Conservation (phyloP, 2,797 vertebrate species). For the Tragopan temminckii region DNA sequence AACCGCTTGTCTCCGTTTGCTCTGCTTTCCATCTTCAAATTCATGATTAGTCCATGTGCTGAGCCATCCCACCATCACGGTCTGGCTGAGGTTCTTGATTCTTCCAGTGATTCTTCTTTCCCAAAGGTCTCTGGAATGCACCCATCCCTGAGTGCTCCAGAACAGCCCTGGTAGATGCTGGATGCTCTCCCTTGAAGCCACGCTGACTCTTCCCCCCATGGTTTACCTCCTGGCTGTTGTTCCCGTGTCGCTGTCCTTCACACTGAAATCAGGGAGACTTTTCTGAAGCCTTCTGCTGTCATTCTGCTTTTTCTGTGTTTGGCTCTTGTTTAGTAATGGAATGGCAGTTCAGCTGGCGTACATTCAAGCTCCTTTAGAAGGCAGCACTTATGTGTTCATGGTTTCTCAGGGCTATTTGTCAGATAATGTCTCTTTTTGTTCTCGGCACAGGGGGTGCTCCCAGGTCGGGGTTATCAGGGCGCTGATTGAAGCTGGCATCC, state of each 20-base stretch:
- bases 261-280: neutral
- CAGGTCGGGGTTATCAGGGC: conserved; percentile 92
- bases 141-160: neutral
- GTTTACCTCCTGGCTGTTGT: neutral
- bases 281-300: neutral
- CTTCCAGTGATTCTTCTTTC: too few species aligned
- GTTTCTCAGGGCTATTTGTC: neutral
- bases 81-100: neutral
- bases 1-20: neutral
- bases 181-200: neutral
- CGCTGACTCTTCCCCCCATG: neutral
- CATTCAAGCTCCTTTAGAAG: neutral
- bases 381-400: neutral
- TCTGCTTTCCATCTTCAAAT: neutral
- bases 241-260: neutral
- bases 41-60: neutral
- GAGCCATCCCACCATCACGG: neutral
- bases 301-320: neutral
- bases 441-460: conserved; percentile 88
- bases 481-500: conserved; percentile 89
- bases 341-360: neutral
- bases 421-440: neutral
- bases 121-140: neutral
- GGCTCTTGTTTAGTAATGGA: neutral
- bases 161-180: neutral